Conservation (phyloP, 2,113 vertebrate genomes). For the Microcebus ravelobensis region DNA sequence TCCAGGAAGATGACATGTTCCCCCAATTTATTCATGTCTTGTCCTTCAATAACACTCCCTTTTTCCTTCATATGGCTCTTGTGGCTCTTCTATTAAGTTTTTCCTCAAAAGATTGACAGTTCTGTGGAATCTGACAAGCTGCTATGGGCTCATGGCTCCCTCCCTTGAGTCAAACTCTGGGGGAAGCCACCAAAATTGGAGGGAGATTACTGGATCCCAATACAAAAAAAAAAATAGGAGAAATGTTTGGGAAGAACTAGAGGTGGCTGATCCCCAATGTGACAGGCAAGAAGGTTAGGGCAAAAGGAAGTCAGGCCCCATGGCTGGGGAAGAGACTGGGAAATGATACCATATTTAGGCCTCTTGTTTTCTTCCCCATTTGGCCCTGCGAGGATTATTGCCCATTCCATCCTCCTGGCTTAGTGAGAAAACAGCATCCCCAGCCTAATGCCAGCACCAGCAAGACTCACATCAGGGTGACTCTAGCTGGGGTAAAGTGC, state of each 20-base stretch:
- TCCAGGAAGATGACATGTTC: background rate
- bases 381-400: background rate
- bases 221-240: background rate
- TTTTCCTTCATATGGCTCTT: background rate
- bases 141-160: background rate
- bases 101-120: constrained; percentile 26
- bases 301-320: background rate
- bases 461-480: background rate
- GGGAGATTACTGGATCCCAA: background rate
- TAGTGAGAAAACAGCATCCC: background rate
- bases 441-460: background rate
- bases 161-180: background rate
- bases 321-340: background rate
- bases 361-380: background rate
- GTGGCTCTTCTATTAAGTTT: background rate
- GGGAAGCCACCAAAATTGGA: background rate
- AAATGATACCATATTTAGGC: background rate
- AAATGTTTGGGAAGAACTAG: background rate
- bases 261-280: background rate
- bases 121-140: background rate
- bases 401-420: no score
- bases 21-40: constrained; percentile 5
- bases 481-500: background rate
- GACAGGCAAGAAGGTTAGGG: background rate
- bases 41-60: background rate